Base-by-base conservation (phyloP, 2,888 invertebrate genomes). In the Eulithis testata region DNA sequence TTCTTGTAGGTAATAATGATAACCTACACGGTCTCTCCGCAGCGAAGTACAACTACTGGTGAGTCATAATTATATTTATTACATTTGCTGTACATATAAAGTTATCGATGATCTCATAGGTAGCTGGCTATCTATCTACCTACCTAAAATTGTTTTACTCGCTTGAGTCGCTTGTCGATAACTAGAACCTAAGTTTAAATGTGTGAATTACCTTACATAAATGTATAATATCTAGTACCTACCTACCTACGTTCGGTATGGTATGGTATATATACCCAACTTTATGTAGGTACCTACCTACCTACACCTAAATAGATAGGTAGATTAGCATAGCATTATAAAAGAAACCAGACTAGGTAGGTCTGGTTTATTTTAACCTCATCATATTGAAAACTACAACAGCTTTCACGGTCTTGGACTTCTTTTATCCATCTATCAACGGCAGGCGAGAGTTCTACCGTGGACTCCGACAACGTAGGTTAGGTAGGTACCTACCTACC, bases 61-160 rank as follows among this genome's bases (percentile, higher is more conserved):
- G 93, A 93, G 93, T 93, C 93, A 93, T 90, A 88, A 91, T 92
- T 93, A 93, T 91, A 92, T 93, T 91, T 93, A 92, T 88, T 89
- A 86, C 87, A 86, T 93, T 89, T 91, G 88, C 87, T 85, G 84
- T 86, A 21, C 21, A 21, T 21, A 76, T 91, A 80, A 71, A 83
- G 79, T 76, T 82, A 92, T 91, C 90, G 92, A 92, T 93, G 93
- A 92, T 91, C 91, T 92, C 93, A 93, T 91, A 60, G 14, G 44
- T 51, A 51, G n/a, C 47, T n/a, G 37, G 7, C 8, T 52, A 59
- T 2, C 9, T 49, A 58, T 14, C 40, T 51, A 59, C 21, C 44
- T 55, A 85, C 76, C 75, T 80, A 79, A 78, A 82, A 78, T 79
- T 81, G 75, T 78, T 73, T 73, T 78, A 75, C 75, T 78, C 68